Evolutionary conservation across 1,140 invertebrate species (phyloP).

Genomic region (Drosophila prosaltans): DNA sequence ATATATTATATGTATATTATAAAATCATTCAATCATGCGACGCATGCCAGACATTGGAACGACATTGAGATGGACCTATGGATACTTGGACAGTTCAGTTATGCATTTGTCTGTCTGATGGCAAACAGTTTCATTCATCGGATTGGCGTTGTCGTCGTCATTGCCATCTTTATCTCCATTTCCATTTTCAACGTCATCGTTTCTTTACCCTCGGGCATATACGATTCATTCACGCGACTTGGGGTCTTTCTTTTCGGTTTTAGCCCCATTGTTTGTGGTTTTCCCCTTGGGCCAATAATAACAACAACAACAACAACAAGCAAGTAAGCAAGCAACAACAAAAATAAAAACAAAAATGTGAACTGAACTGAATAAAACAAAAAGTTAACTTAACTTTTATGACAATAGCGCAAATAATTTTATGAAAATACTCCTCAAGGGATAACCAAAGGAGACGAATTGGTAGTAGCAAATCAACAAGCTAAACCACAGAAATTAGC

Average conservation of each 20-base stretch:
- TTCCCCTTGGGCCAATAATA: slow-evolving; percentile 7
- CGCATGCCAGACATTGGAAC: slow-evolving; percentile 49
- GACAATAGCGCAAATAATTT: slow-evolving; percentile 73
- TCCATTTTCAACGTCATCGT: background rate
- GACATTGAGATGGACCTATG: slow-evolving; percentile 19
- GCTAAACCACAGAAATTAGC: slow-evolving; percentile 15
- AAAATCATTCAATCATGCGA: slow-evolving; percentile 74
- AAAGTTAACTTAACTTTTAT: slow-evolving; percentile 69
- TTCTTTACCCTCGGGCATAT: slow-evolving; percentile 35
- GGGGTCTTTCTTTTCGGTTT: slow-evolving; percentile 13
- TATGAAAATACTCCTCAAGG: slow-evolving; percentile 63
- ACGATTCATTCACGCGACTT: slow-evolving; percentile 69
- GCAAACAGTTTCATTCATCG: background rate
- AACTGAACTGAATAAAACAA: slow-evolving; percentile 49
- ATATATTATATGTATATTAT: slow-evolving; percentile 39
- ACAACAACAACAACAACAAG: slow-evolving; percentile 21
- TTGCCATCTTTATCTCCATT: background rate
- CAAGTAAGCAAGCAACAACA: slow-evolving; percentile 27
- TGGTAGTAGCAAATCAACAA: background rate
- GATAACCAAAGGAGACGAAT: slow-evolving; percentile 25
- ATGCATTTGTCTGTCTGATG: background rate
- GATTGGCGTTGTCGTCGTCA: background rate
- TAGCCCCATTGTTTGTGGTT: slow-evolving; percentile 50
- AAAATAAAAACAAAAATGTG: slow-evolving; percentile 22
- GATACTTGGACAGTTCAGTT: slow-evolving; percentile 17